Percentiles rank a stretch among this genome's conserved stretches.
phyloP scores from a whole-genome alignment of 2,888 invertebrate species.

The Leucophora obtusa region DNA sequence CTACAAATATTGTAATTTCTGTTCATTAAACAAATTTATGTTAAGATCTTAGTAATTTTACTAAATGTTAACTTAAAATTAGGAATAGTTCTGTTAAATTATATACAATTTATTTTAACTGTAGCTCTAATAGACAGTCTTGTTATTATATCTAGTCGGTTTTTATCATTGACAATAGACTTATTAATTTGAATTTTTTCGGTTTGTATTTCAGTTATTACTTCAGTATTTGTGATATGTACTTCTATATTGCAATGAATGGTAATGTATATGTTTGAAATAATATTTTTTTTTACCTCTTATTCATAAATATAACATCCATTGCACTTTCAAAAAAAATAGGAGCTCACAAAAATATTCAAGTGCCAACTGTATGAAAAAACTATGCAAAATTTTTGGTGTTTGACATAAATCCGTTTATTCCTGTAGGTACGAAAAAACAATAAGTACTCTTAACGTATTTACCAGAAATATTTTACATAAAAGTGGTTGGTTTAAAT shows the following conservation, averaged over 20 bases:
- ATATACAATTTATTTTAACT: no score
- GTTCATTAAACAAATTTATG: no score
- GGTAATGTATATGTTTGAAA: neutral
- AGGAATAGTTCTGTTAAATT: no score
- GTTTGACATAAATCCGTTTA: conserved; percentile 1
- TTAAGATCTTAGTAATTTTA: no score
- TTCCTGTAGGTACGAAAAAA: conserved; percentile 4
- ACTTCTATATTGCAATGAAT: neutral
- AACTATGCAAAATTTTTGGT: neutral
- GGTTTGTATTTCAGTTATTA: no score
- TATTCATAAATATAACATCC: conserved; percentile 13
- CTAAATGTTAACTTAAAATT: no score
- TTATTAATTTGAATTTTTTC: no score
- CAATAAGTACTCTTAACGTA: conserved; percentile 8
- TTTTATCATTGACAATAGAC: no score
- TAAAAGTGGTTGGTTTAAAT: neutral
- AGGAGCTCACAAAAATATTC: neutral
- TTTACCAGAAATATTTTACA: conserved; percentile 5
- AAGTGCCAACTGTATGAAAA: conserved; percentile 7
- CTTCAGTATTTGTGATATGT: no score
- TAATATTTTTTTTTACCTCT: neutral
- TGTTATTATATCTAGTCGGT: no score
- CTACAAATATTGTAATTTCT: no score
- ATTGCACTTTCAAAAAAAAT: neutral
- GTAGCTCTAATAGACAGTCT: no score